Base-by-base conservation (phyloP, 2,113 vertebrate species). In the Cavia porcellus region DNA sequence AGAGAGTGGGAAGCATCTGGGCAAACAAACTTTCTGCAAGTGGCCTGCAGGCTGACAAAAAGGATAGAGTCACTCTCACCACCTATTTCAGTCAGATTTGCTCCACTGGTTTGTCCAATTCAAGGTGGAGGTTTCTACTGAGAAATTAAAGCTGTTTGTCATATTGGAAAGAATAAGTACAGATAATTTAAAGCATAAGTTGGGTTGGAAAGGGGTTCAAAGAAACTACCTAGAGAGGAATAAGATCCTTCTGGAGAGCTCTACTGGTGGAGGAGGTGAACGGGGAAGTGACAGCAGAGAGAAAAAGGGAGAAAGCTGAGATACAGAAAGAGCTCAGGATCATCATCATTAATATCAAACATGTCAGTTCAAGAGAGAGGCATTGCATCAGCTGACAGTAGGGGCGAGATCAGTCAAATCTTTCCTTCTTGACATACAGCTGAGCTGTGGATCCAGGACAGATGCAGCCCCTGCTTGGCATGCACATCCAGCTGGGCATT, bases 1-100 rank as follows among this genome's bases (percentile, higher is more conserved):
- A 88, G 96, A 86, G 68, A 96, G 1, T 38, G 80, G 75, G 86
- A 95, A 96, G 93, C 91, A 96, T 88, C 90, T 0, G 5, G 79
- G 6, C 8, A 59, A 90, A 94, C 2, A 66, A 98, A 91, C 68
- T 45, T 42, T 77, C 66, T 88, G 22, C 59, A 6, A 62, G 10
- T 25, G 30, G 20, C 50, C 35, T 70, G 7, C 17, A 57, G 35
- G 15, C 25, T 75, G 64, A 68, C 38, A 32, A 47, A 83, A 62
- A 64, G 8, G 38, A 68, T 28, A 28, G 11, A 92, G 38, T 2
- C n/a, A 25, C 8, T 87, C 38, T 93, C 15, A 52, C 4, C 64
- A 15, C 42, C 32, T 55, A 75, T 38, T 62, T 84, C n/a, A 12
- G 38, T 25, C 86, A 30, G 25, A 22, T 75, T 72, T 87, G 3